Evolutionary conservation across 2,113 vertebrate genomes (phyloP).

Genomic region (Apteryx owenii): DNA sequence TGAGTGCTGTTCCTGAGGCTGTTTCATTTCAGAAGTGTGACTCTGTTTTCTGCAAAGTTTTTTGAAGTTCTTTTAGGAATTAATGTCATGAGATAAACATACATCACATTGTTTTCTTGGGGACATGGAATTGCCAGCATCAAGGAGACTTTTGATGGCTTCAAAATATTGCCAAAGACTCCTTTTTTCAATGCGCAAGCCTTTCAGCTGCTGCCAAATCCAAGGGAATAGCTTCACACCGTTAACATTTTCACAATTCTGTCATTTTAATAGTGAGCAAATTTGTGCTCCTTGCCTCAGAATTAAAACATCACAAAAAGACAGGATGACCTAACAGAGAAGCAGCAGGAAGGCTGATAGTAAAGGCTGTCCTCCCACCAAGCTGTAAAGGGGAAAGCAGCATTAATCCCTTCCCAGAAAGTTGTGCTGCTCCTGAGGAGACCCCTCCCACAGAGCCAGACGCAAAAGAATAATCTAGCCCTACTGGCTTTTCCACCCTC

Average conservation of each 20-base stretch:
- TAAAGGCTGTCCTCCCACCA: background rate
- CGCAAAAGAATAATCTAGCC: background rate
- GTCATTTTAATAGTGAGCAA: background rate
- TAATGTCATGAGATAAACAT: background rate
- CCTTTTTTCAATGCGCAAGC: background rate
- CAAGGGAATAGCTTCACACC: background rate
- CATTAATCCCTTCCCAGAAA: background rate
- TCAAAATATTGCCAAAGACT: background rate
- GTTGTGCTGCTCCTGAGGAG: background rate
- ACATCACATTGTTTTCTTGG: background rate
- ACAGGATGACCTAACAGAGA: background rate
- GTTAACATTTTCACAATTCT: background rate
- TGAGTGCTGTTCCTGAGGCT: background rate
- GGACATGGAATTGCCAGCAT: background rate
- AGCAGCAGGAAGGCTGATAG: background rate
- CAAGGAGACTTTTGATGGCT: background rate
- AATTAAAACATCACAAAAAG: background rate
- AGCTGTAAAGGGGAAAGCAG: background rate
- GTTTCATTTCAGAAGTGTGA: background rate
- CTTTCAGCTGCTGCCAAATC: background rate
- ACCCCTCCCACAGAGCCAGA: background rate
- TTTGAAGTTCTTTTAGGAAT: background rate
- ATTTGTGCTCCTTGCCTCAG: background rate
- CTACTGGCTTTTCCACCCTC: slow-evolving; percentile 15
- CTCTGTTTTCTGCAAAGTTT: background rate